A percentile compares a stretch with the other conserved stretches of the same genome.
Conservation (phyloP, 2,113 vertebrate species). For the Chloropsis hardwickii region DNA sequence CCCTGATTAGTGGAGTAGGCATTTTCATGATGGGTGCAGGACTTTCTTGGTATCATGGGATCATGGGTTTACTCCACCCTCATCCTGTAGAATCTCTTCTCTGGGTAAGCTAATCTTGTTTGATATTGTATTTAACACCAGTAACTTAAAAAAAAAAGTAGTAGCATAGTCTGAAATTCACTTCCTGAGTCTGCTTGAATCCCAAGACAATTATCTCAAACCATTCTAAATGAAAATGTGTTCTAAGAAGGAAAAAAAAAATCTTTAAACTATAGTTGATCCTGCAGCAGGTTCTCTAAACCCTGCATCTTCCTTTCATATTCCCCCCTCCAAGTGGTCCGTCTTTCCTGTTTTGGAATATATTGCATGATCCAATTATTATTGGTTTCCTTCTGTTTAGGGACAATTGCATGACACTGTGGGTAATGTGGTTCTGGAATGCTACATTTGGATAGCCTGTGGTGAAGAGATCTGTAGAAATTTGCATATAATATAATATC, state of each 20-base stretch:
- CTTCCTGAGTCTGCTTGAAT: background rate
- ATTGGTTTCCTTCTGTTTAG: background rate
- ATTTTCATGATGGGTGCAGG: constrained; percentile 99
- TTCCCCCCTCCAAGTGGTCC: background rate
- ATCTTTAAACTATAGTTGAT: background rate
- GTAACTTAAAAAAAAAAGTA: background rate
- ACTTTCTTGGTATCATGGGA: constrained; percentile 97
- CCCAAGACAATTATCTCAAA: background rate
- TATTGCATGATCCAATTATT: background rate
- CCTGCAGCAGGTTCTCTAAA: background rate
- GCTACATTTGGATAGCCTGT: background rate
- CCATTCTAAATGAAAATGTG: background rate
- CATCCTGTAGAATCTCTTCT: constrained; percentile 92
- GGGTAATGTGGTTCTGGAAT: background rate
- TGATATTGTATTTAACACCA: background rate
- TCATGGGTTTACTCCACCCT: constrained; percentile 93
- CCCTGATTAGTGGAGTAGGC: constrained; percentile 95
- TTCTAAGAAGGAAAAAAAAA: background rate
- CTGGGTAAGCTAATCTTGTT: constrained; percentile 81
- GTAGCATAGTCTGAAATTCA: background rate
- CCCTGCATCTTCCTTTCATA: background rate
- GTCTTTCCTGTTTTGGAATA: background rate
- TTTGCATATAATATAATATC: background rate
- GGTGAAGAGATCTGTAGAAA: background rate
- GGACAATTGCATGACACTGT: background rate